These are phyloP conservation scores for Brachyhypopomus occidentalis DNA, from an alignment of 2,113 vertebrate species.

Conservation along the genomic window DNA sequence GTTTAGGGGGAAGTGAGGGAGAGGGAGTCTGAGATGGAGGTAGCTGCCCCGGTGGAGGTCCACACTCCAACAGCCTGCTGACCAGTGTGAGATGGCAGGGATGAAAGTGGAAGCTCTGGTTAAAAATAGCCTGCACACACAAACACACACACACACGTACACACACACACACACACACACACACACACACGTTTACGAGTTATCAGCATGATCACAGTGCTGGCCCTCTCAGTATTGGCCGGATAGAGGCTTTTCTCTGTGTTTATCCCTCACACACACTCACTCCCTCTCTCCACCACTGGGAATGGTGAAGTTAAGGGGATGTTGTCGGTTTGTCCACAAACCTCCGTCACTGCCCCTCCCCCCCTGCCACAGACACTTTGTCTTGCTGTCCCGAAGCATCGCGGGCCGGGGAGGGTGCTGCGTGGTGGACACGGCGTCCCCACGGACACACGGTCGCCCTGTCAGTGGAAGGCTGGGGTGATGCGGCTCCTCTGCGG, in stretches of 20 bases:
- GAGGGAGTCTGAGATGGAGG: slow-evolving; percentile 52
- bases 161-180: background rate
- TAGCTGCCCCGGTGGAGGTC: slow-evolving; percentile 55
- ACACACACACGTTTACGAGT: background rate
- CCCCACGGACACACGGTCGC: slow-evolving; percentile 27
- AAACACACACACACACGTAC: background rate
- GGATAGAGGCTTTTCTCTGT: background rate
- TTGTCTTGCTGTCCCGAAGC: slow-evolving; percentile 34
- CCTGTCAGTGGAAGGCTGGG: background rate
- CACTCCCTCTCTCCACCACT: background rate
- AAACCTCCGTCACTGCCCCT: background rate
- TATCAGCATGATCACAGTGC: slow-evolving; percentile 2
- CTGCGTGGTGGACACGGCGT: slow-evolving; percentile 35
- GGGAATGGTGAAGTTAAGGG: background rate
- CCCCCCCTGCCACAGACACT: background rate
- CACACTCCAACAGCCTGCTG: slow-evolving; percentile 35
- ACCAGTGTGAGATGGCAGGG: slow-evolving; percentile 25
- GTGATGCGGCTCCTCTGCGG: slow-evolving; percentile 19
- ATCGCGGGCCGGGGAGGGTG: slow-evolving; percentile 19
- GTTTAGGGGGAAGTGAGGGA: background rate
- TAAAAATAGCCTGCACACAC: slow-evolving; percentile 22
- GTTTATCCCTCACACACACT: too few relatives aligned
- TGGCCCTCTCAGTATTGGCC: slow-evolving; percentile 9
- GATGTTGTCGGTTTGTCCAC: background rate
- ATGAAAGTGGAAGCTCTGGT: slow-evolving; percentile 1